phyloP scores from a whole-genome alignment of 2,797 vertebrate species.

The Leucoraja ocellata region DNA sequence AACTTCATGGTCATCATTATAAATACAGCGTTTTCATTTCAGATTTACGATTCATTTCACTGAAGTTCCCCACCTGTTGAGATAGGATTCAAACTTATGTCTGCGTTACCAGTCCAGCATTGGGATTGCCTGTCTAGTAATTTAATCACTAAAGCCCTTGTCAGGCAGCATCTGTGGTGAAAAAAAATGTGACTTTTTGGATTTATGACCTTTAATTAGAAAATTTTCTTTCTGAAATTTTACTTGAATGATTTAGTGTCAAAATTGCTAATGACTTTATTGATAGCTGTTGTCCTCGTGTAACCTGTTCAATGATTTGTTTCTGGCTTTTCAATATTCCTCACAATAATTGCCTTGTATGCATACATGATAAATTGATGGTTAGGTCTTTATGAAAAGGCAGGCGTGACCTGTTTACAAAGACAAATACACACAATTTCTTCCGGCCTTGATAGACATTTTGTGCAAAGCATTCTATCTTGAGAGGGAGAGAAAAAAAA shows the following conservation, averaged over 20 bases:
- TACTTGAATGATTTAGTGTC: slow-evolving; percentile 5
- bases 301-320: background rate
- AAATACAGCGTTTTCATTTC: too few relatives aligned
- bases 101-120: too few relatives aligned
- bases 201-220: too few relatives aligned
- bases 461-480: background rate
- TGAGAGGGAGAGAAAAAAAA: background rate
- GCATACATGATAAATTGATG: background rate
- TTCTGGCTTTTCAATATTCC: background rate
- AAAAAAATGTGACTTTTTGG: too few relatives aligned
- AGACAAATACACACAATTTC: background rate
- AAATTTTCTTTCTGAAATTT: background rate
- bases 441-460: background rate
- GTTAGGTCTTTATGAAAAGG: background rate
- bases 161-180: too few relatives aligned
- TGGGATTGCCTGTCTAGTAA: too few relatives aligned
- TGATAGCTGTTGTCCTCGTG: background rate
- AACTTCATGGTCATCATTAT: too few relatives aligned
- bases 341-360: background rate
- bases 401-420: background rate
- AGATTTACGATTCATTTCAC: too few relatives aligned
- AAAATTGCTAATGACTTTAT: slow-evolving; percentile 5
- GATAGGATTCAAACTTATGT: too few relatives aligned
- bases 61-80: too few relatives aligned
- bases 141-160: too few relatives aligned